Conservation (phyloP, 2,797 vertebrate genomes). For the Semotilus atromaculatus region DNA sequence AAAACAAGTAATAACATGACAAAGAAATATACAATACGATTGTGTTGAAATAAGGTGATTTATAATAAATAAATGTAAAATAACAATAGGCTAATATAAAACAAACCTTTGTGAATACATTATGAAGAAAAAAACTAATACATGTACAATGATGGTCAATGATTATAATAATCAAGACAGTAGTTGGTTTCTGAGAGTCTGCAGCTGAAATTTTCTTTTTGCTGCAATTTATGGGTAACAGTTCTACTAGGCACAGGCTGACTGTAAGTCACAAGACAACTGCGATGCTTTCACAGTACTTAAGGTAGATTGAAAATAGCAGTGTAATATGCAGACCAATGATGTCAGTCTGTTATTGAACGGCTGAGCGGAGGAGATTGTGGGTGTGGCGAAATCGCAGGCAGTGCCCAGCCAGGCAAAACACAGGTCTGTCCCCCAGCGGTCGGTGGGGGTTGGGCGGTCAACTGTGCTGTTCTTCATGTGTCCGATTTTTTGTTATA, state of each 20-base stretch:
- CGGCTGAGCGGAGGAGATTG: constrained; percentile 87
- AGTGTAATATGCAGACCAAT: constrained; percentile 85
- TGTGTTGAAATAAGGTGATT: background rate
- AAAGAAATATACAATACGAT: background rate
- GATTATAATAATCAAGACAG: background rate
- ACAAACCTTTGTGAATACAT: background rate
- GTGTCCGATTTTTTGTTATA: background rate
- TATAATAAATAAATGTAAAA: background rate
- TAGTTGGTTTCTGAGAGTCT: background rate
- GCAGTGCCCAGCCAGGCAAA: constrained; percentile 82
- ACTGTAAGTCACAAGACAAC: background rate
- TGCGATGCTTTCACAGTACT: constrained; percentile 72
- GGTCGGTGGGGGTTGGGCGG: constrained; percentile 79
- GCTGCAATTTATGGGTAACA: background rate
- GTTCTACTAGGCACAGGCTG: too few relatives aligned
- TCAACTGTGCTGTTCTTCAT: constrained; percentile 26
- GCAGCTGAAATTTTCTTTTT: background rate
- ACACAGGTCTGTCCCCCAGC: constrained; percentile 72
- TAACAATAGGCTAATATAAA: background rate
- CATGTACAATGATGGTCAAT: background rate
- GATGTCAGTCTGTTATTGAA: constrained; percentile 93
- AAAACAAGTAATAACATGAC: background rate
- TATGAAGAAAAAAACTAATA: background rate
- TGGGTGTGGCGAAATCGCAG: constrained; percentile 80
- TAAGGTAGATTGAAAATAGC: constrained; percentile 78